A percentile compares a stretch with the other conserved stretches of the same genome.
Conservation (phyloP, 1,140 invertebrate species). For the Aphidius ervi region DNA sequence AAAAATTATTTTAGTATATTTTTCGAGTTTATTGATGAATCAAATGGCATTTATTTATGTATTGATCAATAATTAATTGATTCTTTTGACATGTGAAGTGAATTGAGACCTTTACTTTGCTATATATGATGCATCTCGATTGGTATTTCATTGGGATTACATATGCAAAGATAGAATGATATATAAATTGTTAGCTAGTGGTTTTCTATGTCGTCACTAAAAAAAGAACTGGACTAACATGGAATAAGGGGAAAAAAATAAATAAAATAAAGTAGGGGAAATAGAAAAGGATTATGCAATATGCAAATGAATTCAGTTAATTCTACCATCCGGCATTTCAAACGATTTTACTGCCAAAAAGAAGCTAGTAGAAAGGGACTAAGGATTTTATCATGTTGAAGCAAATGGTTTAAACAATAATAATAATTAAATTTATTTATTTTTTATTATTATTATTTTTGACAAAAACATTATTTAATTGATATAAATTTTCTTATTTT, state of each 20-base stretch:
- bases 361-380: no score
- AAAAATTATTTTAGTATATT: no score
- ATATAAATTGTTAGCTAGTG: no score
- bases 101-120: no score
- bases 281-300: conserved; percentile 14
- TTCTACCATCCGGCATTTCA: conserved; percentile 17
- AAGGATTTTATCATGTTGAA: conserved; percentile 11
- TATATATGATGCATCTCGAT: no score
- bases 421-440: no score
- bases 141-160: no score
- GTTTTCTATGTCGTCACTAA: no score
- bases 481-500: not conserved
- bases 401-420: conserved; percentile 17
- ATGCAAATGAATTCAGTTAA: conserved; percentile 22
- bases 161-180: no score
- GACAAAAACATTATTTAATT: not conserved
- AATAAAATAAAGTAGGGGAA: not conserved
- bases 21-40: no score
- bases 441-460: conserved; percentile 12
- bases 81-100: not conserved
- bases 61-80: not conserved
- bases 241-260: not conserved
- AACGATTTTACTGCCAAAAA: conserved; percentile 3
- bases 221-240: no score
- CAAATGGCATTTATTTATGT: no score